Percentiles rank a stretch among this genome's conserved stretches.
These are phyloP conservation scores for Takifugu ocellatus DNA, from an alignment of 2,797 vertebrate species.

Conservation along the genomic window DNA sequence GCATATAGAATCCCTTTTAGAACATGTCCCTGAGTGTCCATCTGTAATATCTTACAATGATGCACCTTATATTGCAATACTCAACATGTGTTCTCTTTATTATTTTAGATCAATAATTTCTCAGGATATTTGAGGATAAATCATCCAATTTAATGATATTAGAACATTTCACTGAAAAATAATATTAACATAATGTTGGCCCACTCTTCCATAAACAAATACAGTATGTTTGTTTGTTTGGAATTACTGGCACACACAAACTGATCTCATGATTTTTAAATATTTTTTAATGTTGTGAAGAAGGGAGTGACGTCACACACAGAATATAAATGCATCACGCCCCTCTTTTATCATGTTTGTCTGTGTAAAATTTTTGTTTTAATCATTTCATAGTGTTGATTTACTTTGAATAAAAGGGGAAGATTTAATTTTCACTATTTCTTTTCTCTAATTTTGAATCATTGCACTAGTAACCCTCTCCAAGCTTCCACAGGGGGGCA, in stretches of 20 bases:
- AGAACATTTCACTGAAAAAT: too few species aligned
- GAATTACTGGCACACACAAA: background rate
- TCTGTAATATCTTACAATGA: too few species aligned
- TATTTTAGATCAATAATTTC: too few species aligned
- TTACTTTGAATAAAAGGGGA: slow-evolving; percentile 63
- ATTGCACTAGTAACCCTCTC: background rate
- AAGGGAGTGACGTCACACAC: background rate
- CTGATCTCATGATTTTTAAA: background rate
- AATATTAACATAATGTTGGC: too few species aligned
- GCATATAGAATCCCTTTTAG: too few species aligned
- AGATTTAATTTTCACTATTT: background rate
- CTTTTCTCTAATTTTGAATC: background rate
- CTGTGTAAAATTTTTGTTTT: slow-evolving; percentile 19
- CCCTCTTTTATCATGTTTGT: slow-evolving; percentile 7
- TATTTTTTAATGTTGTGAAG: background rate
- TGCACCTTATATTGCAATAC: too few species aligned
- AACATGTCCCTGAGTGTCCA: too few species aligned
- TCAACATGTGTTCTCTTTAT: too few species aligned
- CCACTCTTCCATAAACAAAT: too few species aligned
- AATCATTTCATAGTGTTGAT: slow-evolving; percentile 54
- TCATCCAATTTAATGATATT: too few species aligned
- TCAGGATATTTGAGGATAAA: too few species aligned
- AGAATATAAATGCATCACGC: slow-evolving; percentile 43
- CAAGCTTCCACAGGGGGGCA: slow-evolving; percentile 44
- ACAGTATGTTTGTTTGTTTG: background rate